A percentile compares a stretch with the other conserved stretches of the same genome.
These are phyloP conservation scores for Ophthalmolycus amberensis DNA, from an alignment of 2,113 vertebrate genomes.

Conservation along the genomic window DNA sequence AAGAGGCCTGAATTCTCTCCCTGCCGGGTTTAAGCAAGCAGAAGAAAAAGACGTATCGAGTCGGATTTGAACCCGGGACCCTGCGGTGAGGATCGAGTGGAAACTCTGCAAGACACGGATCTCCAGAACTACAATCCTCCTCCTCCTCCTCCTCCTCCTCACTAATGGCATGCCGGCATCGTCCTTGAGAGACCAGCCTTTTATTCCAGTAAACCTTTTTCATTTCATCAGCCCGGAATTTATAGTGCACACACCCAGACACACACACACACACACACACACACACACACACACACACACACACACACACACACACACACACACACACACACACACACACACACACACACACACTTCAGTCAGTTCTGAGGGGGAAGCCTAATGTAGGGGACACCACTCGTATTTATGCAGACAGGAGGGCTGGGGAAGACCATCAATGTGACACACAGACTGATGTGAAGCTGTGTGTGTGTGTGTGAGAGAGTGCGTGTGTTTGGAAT, in stretches of 20 bases:
- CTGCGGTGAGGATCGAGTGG: background rate
- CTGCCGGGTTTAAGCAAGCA: too few species aligned
- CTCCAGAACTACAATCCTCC: background rate
- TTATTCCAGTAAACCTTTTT: constrained; percentile 81
- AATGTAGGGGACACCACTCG: constrained; percentile 54
- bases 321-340: background rate
- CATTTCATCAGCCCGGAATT: constrained; percentile 81
- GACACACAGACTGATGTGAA: constrained; percentile 6
- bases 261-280: constrained; percentile 19
- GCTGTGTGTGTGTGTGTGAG: background rate
- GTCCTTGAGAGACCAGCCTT: constrained; percentile 79
- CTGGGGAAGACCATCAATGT: constrained; percentile 61
- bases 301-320: constrained; percentile 1
- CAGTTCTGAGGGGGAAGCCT: constrained; percentile 63
- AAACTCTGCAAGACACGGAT: too few species aligned
- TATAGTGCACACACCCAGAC: constrained; percentile 45
- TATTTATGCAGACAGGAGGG: constrained; percentile 52
- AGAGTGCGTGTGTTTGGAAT: background rate
- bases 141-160: background rate
- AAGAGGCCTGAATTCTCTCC: too few species aligned
- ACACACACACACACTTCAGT: constrained; percentile 36
- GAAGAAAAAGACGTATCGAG: too few species aligned
- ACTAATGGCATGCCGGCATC: constrained; percentile 67
- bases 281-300: too few species aligned
- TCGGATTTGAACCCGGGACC: background rate